Conservation (phyloP, 2,797 vertebrate genomes). For the Falco peregrinus region DNA sequence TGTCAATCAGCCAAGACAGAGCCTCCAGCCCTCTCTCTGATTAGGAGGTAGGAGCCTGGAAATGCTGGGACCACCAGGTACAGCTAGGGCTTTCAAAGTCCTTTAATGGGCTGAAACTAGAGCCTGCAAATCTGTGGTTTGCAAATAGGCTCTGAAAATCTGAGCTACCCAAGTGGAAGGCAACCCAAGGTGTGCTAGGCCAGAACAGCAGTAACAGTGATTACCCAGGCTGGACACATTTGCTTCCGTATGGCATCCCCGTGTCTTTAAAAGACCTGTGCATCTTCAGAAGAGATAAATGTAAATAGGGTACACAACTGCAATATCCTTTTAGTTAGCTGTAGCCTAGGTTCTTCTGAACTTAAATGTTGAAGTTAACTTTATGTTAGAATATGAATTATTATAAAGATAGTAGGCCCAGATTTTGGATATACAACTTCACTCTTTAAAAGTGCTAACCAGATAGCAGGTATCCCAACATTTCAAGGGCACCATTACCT, state of each 20-base stretch:
- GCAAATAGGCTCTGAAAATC: background rate
- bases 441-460: background rate
- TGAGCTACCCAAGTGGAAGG: background rate
- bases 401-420: background rate
- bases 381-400: background rate
- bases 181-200: background rate
- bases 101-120: background rate
- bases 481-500: background rate
- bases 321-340: background rate
- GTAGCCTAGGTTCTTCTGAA: background rate
- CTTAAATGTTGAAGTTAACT: background rate
- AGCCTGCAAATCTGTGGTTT: background rate
- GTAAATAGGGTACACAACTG: background rate
- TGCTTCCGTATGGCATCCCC: background rate
- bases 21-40: background rate
- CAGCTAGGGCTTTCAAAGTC: background rate
- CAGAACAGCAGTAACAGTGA: background rate
- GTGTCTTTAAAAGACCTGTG: background rate
- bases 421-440: background rate
- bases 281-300: background rate
- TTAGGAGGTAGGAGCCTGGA: background rate
- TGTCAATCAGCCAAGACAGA: background rate
- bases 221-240: background rate
- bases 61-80: background rate
- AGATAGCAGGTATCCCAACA: background rate